Base-by-base conservation (phyloP, 1,140 invertebrate genomes). In the Pissodes strobi region DNA sequence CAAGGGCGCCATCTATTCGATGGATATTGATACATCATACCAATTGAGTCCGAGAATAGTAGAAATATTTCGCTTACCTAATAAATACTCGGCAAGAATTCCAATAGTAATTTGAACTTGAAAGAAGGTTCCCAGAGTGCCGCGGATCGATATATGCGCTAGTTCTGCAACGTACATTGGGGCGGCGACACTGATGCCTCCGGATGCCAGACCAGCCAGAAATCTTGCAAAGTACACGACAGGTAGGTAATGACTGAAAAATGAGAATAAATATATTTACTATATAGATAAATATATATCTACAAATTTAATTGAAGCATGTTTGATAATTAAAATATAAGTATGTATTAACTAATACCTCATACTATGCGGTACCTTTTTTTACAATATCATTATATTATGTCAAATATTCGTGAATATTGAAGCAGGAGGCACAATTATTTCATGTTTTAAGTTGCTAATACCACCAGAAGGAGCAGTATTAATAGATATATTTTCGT, bases 91-190 rank as follows among this genome's bases (percentile, higher is more conserved):
- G 1, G 85, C 67, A 0, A 90, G 69, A 41, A 91, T 85, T 4
- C 90, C 90, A 10, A 84, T 69, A 0, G 86, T 87, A 1, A 90
- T 80, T 74, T 85, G 82, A 13, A 88, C 76, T 67, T 91, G 88
- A 53, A 89, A 88, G 53, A 86, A 87, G 4, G 87, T 85, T 0
- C 88, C 89, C 9, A 93, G 76, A 2, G 83, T 83, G 1, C 91
- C 91, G 13, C 91, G 80, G 34, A 91, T 83, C 1, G 82, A 75
- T 15, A 82, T 85, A 58, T 90, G 85, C 0, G 87, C 83, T 8
- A 89, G 88, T 79, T 92, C 91, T 1, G 85, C 85, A 0, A 87
- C 86, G 69, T 92, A 93, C 66, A 90, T 78, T 0, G 90, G 89
- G 0, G 83, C 86, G 3, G 84, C 82, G 0, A 88, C 84, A 63